A percentile compares a stretch with the other conserved stretches of the same genome.
phyloP scores from a whole-genome alignment of 2,113 vertebrate genomes.

The Erpornis zantholeuca region DNA sequence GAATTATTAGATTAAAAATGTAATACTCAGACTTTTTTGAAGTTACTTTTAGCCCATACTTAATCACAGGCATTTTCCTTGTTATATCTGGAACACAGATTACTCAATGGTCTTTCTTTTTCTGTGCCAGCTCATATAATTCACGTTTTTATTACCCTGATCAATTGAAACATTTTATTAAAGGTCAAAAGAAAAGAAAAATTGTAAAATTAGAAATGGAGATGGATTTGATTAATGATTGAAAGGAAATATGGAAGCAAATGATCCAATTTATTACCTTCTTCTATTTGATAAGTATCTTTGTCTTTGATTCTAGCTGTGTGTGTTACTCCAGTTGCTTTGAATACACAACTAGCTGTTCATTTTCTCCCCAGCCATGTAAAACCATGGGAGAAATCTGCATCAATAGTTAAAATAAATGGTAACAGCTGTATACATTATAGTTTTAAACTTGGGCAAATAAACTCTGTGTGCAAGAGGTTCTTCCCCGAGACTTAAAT shows the following conservation, averaged over 20 bases:
- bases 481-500: not conserved
- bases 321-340: not conserved
- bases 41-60: not conserved
- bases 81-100: conserved; percentile 26
- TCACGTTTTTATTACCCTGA: conserved; percentile 64
- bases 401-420: not conserved
- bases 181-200: conserved; percentile 68
- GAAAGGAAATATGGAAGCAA: conserved; percentile 57
- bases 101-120: conserved; percentile 23
- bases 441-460: not conserved
- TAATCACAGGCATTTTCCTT: not conserved
- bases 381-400: not conserved
- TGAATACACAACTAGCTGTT: not conserved
- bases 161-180: conserved; percentile 69
- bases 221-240: conserved; percentile 60
- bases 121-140: conserved; percentile 58
- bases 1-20: not conserved
- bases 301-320: conserved; percentile 14
- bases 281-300: conserved; percentile 33
- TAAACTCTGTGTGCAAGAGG: not conserved
- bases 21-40: not conserved
- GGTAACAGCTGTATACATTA: rapidly evolving
- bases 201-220: conserved; percentile 65
- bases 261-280: conserved; percentile 49
- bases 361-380: not conserved